These are phyloP conservation scores for Alsophila aescularia DNA, from an alignment of 2,888 invertebrate genomes.

Conservation along the genomic window DNA sequence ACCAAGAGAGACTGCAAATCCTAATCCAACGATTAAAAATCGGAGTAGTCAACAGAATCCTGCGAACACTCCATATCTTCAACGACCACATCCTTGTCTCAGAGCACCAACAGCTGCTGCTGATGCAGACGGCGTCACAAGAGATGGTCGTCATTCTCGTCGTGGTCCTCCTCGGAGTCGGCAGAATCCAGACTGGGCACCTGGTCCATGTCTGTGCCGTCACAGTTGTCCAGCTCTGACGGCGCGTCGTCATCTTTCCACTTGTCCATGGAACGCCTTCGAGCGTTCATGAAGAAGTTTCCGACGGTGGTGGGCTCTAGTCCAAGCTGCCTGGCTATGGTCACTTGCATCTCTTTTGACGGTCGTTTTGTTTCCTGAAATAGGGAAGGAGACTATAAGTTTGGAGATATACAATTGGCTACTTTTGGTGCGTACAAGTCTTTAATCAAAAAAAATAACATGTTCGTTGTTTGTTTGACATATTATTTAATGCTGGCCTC, in stretches of 20 bases:
- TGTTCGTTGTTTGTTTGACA: too few relatives aligned
- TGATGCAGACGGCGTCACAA: slow-evolving; percentile 82
- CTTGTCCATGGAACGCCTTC: slow-evolving; percentile 98
- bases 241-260: slow-evolving; percentile 97
- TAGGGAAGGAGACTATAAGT: not conserved
- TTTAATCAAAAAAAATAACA: too few relatives aligned
- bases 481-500: too few relatives aligned
- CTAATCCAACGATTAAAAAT: not conserved
- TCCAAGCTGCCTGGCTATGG: slow-evolving; percentile 98
- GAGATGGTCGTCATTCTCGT: slow-evolving; percentile 75
- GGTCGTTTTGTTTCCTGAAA: slow-evolving; percentile 98
- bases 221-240: slow-evolving; percentile 79
- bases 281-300: slow-evolving; percentile 99
- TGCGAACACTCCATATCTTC: slow-evolving; percentile 23
- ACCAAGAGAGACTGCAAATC: not conserved
- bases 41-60: slow-evolving; percentile 9
- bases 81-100: slow-evolving; percentile 57
- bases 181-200: slow-evolving; percentile 74
- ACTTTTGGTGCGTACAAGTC: not conserved
- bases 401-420: not conserved
- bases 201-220: slow-evolving; percentile 79
- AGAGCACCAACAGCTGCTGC: slow-evolving; percentile 79
- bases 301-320: slow-evolving; percentile 99
- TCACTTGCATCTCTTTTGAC: slow-evolving; percentile 99
- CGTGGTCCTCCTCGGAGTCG: slow-evolving; percentile 77